These are phyloP conservation scores for Xiphias gladius DNA, from an alignment of 2,113 vertebrate genomes.

Conservation along the genomic window DNA sequence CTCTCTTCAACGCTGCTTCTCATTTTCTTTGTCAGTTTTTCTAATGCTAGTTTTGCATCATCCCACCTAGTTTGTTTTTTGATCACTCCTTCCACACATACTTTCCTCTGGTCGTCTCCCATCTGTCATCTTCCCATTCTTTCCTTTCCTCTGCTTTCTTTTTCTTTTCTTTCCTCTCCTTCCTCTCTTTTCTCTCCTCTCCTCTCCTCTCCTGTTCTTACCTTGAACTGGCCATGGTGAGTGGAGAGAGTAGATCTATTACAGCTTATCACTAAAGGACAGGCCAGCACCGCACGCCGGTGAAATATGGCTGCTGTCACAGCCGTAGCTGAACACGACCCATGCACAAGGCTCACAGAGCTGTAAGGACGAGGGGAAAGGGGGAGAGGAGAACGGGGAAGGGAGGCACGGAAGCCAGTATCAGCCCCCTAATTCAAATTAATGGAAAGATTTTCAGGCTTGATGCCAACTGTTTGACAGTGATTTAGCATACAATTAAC, in stretches of 20 bases:
- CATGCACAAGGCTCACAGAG: slow-evolving; percentile 51
- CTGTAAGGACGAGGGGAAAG: slow-evolving; percentile 47
- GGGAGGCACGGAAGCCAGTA: slow-evolving; percentile 55
- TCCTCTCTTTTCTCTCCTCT: slow-evolving; percentile 57
- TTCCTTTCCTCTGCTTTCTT: slow-evolving; percentile 37
- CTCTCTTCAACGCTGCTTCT: not conserved
- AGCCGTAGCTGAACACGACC: slow-evolving; percentile 51
- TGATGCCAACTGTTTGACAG: slow-evolving; percentile 76
- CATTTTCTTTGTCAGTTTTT: slow-evolving; percentile 2
- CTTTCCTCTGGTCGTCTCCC: slow-evolving; percentile 52
- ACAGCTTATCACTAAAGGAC: slow-evolving; percentile 93
- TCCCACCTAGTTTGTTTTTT: not conserved
- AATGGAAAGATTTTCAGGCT: slow-evolving; percentile 78
- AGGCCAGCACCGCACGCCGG: slow-evolving; percentile 81
- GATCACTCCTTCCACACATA: slow-evolving; percentile 65
- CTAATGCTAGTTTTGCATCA: slow-evolving; percentile 3
- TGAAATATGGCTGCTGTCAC: slow-evolving; percentile 97
- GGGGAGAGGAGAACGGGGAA: slow-evolving; percentile 39
- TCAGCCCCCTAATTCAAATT: slow-evolving; percentile 72
- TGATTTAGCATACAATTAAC: slow-evolving; percentile 79
- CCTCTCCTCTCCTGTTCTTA: slow-evolving; percentile 72
- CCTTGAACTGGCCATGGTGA: slow-evolving; percentile 84
- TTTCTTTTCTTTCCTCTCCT: slow-evolving; percentile 66
- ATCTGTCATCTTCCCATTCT: not conserved
- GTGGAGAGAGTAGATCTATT: slow-evolving; percentile 91